A percentile compares a stretch with the other conserved stretches of the same genome.
phyloP scores from a whole-genome alignment of 2,113 vertebrate genomes.

The Chaetops frenatus region DNA sequence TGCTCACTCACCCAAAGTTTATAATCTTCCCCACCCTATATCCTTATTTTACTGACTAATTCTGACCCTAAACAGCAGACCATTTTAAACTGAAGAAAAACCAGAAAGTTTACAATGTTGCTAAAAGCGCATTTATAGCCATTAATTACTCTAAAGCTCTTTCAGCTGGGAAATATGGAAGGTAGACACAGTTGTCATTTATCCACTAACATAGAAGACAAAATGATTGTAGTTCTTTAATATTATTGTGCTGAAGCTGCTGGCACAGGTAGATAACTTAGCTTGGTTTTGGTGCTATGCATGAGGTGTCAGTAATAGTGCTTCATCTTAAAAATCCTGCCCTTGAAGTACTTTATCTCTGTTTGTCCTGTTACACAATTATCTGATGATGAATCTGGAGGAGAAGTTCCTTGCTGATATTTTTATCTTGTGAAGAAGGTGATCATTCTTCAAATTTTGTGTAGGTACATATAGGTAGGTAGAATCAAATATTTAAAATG shows the following conservation, averaged over 20 bases:
- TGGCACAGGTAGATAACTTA: neutral
- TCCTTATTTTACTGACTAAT: neutral
- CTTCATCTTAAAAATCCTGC: neutral
- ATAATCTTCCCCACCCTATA: neutral
- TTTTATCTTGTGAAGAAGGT: neutral
- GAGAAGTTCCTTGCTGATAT: neutral
- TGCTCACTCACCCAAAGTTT: neutral
- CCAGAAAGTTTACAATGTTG: neutral
- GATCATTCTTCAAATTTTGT: neutral
- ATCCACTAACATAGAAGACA: neutral
- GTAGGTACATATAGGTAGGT: neutral
- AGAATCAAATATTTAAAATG: neutral
- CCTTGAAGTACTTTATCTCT: neutral
- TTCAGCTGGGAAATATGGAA: neutral
- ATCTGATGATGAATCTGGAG: neutral
- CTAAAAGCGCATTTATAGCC: neutral
- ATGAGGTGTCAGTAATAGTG: neutral
- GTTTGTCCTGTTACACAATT: neutral
- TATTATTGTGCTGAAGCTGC: neutral
- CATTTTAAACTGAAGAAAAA: neutral
- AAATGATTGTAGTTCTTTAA: neutral
- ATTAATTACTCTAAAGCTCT: neutral
- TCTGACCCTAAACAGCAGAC: neutral
- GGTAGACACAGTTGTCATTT: neutral
- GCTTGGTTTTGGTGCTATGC: neutral